Percentiles rank a stretch among this genome's conserved stretches.
phyloP scores from a whole-genome alignment of 2,888 invertebrate genomes.

The Sipha maydis region DNA sequence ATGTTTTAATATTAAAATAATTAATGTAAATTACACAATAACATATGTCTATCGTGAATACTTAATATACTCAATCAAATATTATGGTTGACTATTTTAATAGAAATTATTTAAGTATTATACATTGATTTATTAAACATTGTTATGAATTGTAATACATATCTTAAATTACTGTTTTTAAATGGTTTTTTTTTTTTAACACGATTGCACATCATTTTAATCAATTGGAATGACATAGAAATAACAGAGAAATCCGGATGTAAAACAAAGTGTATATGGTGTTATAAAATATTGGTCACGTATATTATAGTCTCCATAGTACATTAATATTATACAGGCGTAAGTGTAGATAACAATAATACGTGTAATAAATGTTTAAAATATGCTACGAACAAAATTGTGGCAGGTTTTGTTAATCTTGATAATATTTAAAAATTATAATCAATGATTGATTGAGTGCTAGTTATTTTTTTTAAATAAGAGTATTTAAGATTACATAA shows the following conservation, averaged over 20 bases:
- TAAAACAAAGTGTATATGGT: background rate
- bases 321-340: background rate
- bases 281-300: constrained; percentile 9
- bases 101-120: background rate
- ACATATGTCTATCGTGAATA: background rate
- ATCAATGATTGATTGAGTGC: background rate
- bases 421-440: background rate
- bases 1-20: too few species aligned
- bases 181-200: background rate
- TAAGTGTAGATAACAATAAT: background rate
- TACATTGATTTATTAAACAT: background rate
- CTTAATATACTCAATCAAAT: background rate
- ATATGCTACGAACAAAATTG: background rate
- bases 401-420: background rate
- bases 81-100: background rate
- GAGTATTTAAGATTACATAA: too few species aligned
- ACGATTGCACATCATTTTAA: background rate
- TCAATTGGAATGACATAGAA: background rate
- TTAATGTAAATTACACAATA: background rate
- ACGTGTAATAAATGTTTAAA: background rate
- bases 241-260: constrained; percentile 11
- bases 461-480: background rate
- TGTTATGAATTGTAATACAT: background rate
- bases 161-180: background rate
- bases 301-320: background rate